Percentiles rank a stretch among this genome's conserved stretches.
Conservation (phyloP, 2,888 invertebrate species). For the Mesorhabditis belari region DNA sequence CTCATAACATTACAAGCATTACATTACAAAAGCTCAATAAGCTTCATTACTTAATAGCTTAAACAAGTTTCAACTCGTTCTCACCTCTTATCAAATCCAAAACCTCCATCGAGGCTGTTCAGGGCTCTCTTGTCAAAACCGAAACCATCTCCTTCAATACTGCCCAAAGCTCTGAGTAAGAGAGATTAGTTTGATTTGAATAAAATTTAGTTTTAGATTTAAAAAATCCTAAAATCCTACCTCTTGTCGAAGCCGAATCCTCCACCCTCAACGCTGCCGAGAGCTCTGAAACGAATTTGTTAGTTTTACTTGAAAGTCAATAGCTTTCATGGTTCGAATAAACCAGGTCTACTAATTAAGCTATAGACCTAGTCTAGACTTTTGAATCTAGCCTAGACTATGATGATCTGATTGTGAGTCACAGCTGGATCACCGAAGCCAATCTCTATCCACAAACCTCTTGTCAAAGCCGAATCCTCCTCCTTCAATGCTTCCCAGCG, state of each 20-base stretch:
- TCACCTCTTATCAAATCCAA: background rate
- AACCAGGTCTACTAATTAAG: too few relatives aligned
- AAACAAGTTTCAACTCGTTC: too few relatives aligned
- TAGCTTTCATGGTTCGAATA: too few relatives aligned
- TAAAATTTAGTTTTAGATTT: background rate
- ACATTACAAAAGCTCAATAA: too few relatives aligned
- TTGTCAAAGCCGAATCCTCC: constrained; percentile 24
- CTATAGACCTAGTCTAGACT: too few relatives aligned
- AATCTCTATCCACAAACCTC: constrained; percentile 8
- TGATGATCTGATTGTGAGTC: too few relatives aligned
- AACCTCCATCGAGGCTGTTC: background rate
- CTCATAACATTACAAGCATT: too few relatives aligned
- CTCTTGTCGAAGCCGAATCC: constrained; percentile 22
- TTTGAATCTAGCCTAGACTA: too few relatives aligned
- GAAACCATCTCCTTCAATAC: constrained; percentile 17
- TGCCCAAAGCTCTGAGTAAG: constrained; percentile 11
- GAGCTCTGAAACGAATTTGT: background rate
- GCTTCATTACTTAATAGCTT: too few relatives aligned
- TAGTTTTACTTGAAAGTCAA: too few relatives aligned
- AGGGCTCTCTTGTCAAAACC: constrained; percentile 19
- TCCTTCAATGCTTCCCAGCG: constrained; percentile 23
- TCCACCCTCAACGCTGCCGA: background rate
- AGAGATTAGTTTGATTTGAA: background rate
- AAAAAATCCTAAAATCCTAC: background rate
- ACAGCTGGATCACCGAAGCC: background rate